Percentiles rank a stretch among this genome's conserved stretches.
Evolutionary conservation across 2,797 vertebrate species (phyloP).

Genomic region (Sebastes aleutianus): DNA sequence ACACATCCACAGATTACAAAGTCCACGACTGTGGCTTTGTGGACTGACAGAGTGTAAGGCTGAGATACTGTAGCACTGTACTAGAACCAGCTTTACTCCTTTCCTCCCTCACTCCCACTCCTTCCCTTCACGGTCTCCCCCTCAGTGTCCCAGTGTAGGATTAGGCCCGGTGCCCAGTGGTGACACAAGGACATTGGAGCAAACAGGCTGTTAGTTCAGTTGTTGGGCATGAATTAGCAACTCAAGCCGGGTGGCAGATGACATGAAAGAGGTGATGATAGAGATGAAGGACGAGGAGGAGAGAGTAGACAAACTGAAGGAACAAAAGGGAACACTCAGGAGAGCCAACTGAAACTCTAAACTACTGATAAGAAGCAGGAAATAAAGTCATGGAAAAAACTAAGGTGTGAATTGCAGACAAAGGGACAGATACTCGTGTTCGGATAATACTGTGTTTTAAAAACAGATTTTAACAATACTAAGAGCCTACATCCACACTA

Average conservation of each 20-base stretch:
- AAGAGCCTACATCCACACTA: not conserved
- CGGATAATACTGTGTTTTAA: not conserved
- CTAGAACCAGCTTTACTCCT: conserved; percentile 25
- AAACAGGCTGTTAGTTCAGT: conserved; percentile 67
- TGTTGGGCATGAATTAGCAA: conserved; percentile 51
- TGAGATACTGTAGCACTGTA: conserved; percentile 21
- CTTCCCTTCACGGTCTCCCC: conserved; percentile 17
- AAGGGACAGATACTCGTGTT: not conserved
- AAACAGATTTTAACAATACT: not conserved
- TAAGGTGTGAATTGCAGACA: not conserved
- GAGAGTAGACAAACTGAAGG: not conserved
- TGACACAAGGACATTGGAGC: conserved; percentile 61
- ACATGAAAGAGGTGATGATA: conserved; percentile 20
- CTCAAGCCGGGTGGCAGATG: conserved; percentile 16
- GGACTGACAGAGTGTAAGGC: not conserved
- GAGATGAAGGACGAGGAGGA: conserved; percentile 25
- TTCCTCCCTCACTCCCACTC: not conserved
- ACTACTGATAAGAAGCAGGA: not conserved
- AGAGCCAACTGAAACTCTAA: conserved; percentile 9
- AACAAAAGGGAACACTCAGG: conserved; percentile 10
- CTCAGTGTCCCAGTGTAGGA: conserved; percentile 48
- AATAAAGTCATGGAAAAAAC: not conserved
- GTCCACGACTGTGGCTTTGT: conserved; percentile 1
- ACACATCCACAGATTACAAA: conserved; percentile 11
- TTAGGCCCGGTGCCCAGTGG: conserved; percentile 70